These are phyloP conservation scores for Phrynosoma platyrhinos DNA, from an alignment of 2,113 vertebrate species.

Conservation along the genomic window DNA sequence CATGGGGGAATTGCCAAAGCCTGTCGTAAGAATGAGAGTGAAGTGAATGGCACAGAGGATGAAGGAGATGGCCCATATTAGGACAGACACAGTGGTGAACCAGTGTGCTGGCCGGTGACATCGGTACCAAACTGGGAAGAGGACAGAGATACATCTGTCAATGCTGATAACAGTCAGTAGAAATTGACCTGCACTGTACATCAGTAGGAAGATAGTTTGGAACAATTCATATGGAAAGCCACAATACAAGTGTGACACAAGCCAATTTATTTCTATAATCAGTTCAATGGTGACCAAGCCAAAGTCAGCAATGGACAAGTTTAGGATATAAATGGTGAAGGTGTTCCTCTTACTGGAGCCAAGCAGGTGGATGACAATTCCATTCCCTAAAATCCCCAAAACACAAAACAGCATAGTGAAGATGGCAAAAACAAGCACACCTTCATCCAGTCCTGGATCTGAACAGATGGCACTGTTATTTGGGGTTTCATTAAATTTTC, in stretches of 20 bases:
- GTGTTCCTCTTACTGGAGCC: slow-evolving; percentile 7
- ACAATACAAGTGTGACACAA: neutral
- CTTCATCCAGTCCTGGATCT: neutral
- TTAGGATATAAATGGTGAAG: slow-evolving; percentile 5
- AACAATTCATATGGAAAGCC: slow-evolving; percentile 2
- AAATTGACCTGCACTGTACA: slow-evolving; percentile 53
- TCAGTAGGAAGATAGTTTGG: slow-evolving; percentile 14
- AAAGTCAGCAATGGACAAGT: slow-evolving; percentile 19
- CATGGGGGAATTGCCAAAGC: fast-evolving
- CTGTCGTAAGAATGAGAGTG: neutral
- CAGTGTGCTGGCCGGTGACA: neutral
- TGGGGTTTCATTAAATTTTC: neutral
- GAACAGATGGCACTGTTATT: neutral
- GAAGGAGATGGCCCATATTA: slow-evolving; percentile 62
- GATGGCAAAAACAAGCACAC: neutral
- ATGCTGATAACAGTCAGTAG: slow-evolving; percentile 61
- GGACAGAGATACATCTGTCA: slow-evolving; percentile 59
- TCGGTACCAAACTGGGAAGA: slow-evolving; percentile 60
- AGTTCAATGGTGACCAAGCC: neutral
- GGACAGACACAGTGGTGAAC: neutral
- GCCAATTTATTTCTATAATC: neutral
- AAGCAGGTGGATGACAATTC: slow-evolving; percentile 17
- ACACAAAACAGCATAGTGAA: neutral
- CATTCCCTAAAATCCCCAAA: slow-evolving; percentile 16
- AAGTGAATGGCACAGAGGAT: slow-evolving; percentile 18